phyloP scores from a whole-genome alignment of 2,797 vertebrate species.

The Manis crassicaudata region DNA sequence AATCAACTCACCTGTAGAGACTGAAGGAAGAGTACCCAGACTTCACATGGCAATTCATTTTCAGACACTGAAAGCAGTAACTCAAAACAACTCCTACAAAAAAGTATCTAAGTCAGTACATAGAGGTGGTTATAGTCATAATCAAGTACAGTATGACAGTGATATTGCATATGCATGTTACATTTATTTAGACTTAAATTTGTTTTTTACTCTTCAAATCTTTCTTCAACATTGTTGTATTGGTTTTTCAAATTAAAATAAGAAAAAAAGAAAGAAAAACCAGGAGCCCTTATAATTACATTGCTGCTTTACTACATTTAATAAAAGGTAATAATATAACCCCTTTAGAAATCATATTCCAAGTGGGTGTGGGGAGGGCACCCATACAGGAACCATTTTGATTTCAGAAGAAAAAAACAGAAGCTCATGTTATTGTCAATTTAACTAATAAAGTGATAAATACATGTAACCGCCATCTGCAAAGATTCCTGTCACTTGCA shows the following conservation, averaged over 20 bases:
- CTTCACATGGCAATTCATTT: constrained; percentile 94
- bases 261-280: neutral
- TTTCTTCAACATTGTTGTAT: constrained; percentile 35
- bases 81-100: constrained; percentile 98
- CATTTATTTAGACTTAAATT: constrained; percentile 31
- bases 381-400: neutral
- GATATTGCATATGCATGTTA: constrained; percentile 31
- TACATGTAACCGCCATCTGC: neutral
- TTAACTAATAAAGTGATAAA: neutral
- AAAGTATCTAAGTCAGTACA: constrained; percentile 72
- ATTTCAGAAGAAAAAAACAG: constrained; percentile 13
- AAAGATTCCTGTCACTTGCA: constrained; percentile 8
- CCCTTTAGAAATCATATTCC: neutral
- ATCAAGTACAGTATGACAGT: constrained; percentile 2
- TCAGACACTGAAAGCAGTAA: constrained; percentile 96
- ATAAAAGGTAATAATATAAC: neutral
- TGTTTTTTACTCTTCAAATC: constrained; percentile 29
- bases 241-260: constrained; percentile 42
- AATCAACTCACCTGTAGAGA: constrained; percentile 92
- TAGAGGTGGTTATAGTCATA: neutral
- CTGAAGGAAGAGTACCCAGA: constrained; percentile 95
- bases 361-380: neutral
- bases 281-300: neutral
- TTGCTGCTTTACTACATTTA: neutral
- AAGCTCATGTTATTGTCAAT: neutral